phyloP scores from a whole-genome alignment of 1,140 invertebrate species.

The Drosophila varians region DNA sequence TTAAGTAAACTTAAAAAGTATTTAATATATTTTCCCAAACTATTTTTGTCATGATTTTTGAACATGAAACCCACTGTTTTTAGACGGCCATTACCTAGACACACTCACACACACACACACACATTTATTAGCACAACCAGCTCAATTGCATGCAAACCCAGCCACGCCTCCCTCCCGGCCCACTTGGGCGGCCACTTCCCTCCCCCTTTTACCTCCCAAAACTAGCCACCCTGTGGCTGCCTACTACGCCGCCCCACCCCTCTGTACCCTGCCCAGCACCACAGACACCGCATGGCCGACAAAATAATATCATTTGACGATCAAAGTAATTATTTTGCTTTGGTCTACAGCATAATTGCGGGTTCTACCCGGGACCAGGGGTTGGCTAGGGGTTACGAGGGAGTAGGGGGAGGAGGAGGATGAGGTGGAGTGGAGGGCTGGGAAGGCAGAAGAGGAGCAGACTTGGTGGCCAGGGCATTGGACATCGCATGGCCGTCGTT shows the following conservation, averaged over 20 bases:
- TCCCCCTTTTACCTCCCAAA: conserved; percentile 11
- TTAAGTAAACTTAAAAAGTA: too few species aligned
- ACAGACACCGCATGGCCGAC: conserved; percentile 55
- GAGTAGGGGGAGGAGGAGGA: neutral
- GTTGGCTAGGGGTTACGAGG: conserved; percentile 26
- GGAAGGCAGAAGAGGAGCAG: conserved; percentile 33
- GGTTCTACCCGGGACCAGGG: conserved; percentile 49
- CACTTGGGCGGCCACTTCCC: conserved; percentile 24
- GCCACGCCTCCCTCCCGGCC: conserved; percentile 35
- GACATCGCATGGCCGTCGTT: conserved; percentile 63
- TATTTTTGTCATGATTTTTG: neutral
- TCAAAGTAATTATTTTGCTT: conserved; percentile 83
- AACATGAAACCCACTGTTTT: conserved; percentile 32
- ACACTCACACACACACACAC: conserved; percentile 20
- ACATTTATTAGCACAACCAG: conserved; percentile 24
- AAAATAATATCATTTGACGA: conserved; percentile 83
- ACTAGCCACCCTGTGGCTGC: conserved; percentile 21
- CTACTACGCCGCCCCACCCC: conserved; percentile 26
- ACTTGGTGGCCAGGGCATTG: conserved; percentile 47
- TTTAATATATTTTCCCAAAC: neutral
- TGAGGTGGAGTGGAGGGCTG: neutral
- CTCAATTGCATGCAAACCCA: conserved; percentile 45
- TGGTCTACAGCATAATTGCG: conserved; percentile 81
- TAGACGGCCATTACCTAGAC: conserved; percentile 41
- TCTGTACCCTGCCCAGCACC: conserved; percentile 1